phyloP scores from a whole-genome alignment of 2,888 invertebrate species.

The Ceratothoa steindachneri region DNA sequence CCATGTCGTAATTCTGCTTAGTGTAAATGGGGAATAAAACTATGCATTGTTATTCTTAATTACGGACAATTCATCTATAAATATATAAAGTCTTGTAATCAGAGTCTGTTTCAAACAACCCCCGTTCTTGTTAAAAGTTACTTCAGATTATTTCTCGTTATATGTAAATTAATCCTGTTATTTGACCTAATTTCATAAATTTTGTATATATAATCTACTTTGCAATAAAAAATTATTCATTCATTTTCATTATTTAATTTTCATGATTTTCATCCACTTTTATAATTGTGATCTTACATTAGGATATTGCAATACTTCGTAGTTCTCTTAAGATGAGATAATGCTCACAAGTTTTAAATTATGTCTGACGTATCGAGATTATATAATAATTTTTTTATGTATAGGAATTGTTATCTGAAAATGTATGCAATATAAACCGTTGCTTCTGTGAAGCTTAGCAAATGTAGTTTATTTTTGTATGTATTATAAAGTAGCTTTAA shows the following conservation, averaged over 20 bases:
- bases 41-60: too few species aligned
- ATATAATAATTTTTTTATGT: not conserved
- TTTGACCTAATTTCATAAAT: too few species aligned
- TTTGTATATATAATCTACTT: too few species aligned
- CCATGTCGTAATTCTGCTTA: too few species aligned
- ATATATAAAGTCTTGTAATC: too few species aligned
- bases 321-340: not conserved
- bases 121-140: too few species aligned
- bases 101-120: too few species aligned
- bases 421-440: not conserved
- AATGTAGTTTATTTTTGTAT: constrained; percentile 12
- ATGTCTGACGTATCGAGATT: not conserved
- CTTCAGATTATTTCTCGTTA: too few species aligned
- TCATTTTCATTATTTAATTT: not conserved
- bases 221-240: not conserved
- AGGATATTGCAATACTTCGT: not conserved
- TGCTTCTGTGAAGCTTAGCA: constrained; percentile 11
- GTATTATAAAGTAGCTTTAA: constrained; percentile 7
- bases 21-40: too few species aligned
- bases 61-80: too few species aligned
- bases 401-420: constrained; percentile 6
- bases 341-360: not conserved
- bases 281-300: not conserved
- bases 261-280: not conserved
- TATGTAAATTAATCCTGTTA: too few species aligned